Evolutionary conservation across 2,797 vertebrate genomes (phyloP).

Genomic region (Acropternis orthonyx): DNA sequence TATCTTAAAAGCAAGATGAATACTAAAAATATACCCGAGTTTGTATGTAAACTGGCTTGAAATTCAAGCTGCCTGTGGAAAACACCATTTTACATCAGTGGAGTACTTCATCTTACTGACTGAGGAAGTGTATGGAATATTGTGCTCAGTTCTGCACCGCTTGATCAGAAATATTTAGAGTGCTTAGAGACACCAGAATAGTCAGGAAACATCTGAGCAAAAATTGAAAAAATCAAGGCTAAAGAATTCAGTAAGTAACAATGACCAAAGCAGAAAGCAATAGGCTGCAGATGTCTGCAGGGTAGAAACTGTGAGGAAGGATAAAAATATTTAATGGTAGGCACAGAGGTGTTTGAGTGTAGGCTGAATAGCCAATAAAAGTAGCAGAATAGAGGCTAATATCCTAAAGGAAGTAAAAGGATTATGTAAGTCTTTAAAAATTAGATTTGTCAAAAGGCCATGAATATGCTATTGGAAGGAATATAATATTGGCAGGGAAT

Average conservation of each 20-base stretch:
- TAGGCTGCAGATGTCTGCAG: neutral
- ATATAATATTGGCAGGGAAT: neutral
- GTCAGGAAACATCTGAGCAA: neutral
- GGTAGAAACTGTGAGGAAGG: neutral
- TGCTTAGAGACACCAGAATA: neutral
- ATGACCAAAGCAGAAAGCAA: neutral
- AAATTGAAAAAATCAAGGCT: neutral
- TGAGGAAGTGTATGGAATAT: neutral
- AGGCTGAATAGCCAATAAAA: neutral
- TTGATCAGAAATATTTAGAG: neutral
- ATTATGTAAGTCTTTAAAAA: conserved; percentile 36
- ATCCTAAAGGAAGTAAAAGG: neutral
- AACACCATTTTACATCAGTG: neutral
- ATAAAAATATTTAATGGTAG: neutral
- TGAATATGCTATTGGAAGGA: neutral
- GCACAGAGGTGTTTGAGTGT: neutral
- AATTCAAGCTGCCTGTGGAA: neutral
- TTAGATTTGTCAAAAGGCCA: neutral
- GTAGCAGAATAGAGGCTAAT: neutral
- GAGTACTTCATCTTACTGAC: neutral
- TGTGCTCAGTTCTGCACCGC: neutral
- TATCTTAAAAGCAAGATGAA: neutral
- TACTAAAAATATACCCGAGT: neutral
- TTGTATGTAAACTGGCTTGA: neutral
- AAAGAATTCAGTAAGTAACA: neutral